Evolutionary conservation across 2,113 vertebrate species (phyloP).

Genomic region (Perca fluviatilis): DNA sequence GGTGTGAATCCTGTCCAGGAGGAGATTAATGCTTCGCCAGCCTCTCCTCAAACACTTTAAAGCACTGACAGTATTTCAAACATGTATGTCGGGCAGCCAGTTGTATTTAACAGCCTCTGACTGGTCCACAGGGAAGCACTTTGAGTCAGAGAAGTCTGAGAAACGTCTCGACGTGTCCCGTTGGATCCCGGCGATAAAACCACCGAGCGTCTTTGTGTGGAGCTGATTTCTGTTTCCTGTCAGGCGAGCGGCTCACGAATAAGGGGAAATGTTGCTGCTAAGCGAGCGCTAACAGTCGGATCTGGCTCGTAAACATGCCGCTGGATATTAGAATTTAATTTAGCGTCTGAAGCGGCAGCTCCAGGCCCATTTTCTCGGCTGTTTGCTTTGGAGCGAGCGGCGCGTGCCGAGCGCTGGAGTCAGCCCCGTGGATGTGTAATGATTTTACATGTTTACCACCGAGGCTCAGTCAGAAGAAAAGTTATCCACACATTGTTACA

Average conservation of each 20-base stretch:
- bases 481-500: no score
- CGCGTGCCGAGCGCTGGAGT: conserved; percentile 2
- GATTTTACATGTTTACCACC: conserved; percentile 57
- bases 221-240: conserved; percentile 58
- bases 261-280: conserved; percentile 49
- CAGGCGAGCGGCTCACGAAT: conserved; percentile 48
- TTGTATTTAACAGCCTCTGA: conserved; percentile 48
- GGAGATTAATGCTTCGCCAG: no score
- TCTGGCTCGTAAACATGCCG: conserved; percentile 47
- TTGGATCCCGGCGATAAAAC: conserved; percentile 59
- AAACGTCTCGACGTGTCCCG: conserved; percentile 35
- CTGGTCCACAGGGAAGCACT: conserved; percentile 53
- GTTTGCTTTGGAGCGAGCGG: conserved; percentile 36
- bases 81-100: conserved; percentile 13
- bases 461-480: no score
- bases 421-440: conserved; percentile 38
- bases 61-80: conserved; percentile 20
- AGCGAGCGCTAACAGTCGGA: conserved; percentile 37
- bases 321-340: conserved; percentile 58
- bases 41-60: no score
- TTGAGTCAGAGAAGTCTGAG: not conserved
- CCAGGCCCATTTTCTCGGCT: conserved; percentile 36
- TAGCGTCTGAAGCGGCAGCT: conserved; percentile 28
- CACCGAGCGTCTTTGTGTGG: conserved; percentile 59
- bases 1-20: no score